These are phyloP conservation scores for Bagarius yarrelli DNA, from an alignment of 2,113 vertebrate genomes.

Conservation along the genomic window DNA sequence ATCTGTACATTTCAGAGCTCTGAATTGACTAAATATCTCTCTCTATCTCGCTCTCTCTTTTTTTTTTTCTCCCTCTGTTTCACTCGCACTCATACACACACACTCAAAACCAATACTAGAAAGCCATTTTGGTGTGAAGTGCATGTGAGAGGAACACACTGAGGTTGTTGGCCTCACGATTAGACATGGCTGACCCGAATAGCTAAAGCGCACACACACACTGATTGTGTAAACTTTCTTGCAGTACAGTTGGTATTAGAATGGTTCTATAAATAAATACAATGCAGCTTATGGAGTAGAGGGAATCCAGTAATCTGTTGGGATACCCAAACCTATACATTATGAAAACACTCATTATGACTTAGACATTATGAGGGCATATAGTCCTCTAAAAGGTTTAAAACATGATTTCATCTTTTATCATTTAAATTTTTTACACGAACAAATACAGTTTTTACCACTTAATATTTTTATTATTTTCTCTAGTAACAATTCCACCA, in stretches of 20 bases:
- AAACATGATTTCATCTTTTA: no score
- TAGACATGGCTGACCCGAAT: not conserved
- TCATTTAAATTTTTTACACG: no score
- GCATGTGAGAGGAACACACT: not conserved
- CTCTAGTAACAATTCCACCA: not conserved
- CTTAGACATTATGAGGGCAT: slow-evolving; percentile 24
- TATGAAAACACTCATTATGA: slow-evolving; percentile 32
- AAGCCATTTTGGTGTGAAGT: not conserved
- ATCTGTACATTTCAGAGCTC: no score
- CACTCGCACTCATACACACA: not conserved
- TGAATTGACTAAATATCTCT: not conserved
- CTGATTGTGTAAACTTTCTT: not conserved
- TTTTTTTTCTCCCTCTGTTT: no score
- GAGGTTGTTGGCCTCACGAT: not conserved
- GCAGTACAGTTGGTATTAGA: not conserved
- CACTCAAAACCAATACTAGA: not conserved
- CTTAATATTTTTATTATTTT: no score
- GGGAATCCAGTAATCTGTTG: not conserved
- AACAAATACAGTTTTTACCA: slow-evolving; percentile 35
- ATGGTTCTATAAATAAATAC: not conserved
- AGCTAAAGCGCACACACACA: not conserved
- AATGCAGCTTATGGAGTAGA: not conserved
- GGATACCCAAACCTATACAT: not conserved
- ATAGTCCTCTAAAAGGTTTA: not conserved
- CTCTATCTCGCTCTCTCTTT: no score